Base-by-base conservation (phyloP, 2,113 vertebrate genomes). In the Phrynosoma platyrhinos region DNA sequence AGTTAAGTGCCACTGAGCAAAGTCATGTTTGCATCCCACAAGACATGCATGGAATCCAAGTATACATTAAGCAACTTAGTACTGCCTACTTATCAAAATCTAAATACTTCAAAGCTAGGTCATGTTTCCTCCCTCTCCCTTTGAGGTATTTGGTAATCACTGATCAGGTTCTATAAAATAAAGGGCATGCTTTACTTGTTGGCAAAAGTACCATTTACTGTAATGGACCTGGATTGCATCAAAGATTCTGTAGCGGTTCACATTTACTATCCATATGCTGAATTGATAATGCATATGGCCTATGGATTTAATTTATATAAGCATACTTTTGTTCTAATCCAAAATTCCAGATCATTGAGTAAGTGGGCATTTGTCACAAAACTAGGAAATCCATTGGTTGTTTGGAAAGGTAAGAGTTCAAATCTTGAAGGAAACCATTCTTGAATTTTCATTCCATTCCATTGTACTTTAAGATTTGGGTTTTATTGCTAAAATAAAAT, bases 111-210 rank as follows among this genome's bases (percentile, higher is more conserved):
- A 85, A 80, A 85, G 78, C 77, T 91, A 88, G 90, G 86, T 93
- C 93, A 93, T 92, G 92, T 92, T 62, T 62, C 89, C 82, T 30
- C 88, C 90, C 90, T 92, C 86, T 95, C 91, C 91, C 75, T 92
- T 92, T 92, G 86, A 89, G 89, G 90, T 93, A 94, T 95, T 92
- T 84, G 93, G 86, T 91, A 91, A 94, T 87, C 77, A 89, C 84
- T 85, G 90, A 89, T 88, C 93, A 84, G 90, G 64, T 90, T 93
- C 78, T 85, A 90, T 77, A 93, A 93, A 93, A 62, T 62, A 62
- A 62, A 62, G 58, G 13, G 13, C 94, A 40, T 16, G 16, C 10
- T 40, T 75, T n/a, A 32, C 36, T 76, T 76, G 32, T 42, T 42
- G 21, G 23, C 21, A 52, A 25, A 52, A 18, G 7, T 78, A 13